Conservation (phyloP, 1,140 invertebrate species). For the Hyposmocoma kahamanoa region DNA sequence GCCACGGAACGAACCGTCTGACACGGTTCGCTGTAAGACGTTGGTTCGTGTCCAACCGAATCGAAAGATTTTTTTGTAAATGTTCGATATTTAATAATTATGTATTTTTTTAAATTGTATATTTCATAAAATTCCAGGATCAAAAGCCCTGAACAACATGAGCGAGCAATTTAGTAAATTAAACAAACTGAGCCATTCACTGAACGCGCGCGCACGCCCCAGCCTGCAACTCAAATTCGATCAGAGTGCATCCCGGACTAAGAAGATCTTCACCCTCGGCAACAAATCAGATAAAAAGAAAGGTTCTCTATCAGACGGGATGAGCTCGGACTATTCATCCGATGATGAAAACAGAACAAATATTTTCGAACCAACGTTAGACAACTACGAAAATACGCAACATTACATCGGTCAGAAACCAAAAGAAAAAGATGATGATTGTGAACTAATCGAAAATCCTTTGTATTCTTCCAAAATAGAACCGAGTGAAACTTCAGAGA, state of each 20-base stretch:
- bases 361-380: constrained; percentile 70
- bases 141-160: constrained; percentile 88
- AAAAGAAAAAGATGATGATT: constrained; percentile 44
- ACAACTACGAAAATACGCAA: constrained; percentile 68
- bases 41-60: no score
- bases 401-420: constrained; percentile 64
- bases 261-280: constrained; percentile 72
- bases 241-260: constrained; percentile 49
- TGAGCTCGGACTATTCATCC: constrained; percentile 67
- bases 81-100: no score
- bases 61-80: no score
- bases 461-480: constrained; percentile 69
- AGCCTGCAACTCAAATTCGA: constrained; percentile 58
- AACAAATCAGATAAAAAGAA: constrained; percentile 58
- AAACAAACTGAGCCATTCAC: constrained; percentile 82
- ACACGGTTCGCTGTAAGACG: no score
- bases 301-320: constrained; percentile 64
- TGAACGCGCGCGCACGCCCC: constrained; percentile 72
- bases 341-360: constrained; percentile 69
- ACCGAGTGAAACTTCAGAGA: constrained; percentile 33
- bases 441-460: constrained; percentile 64
- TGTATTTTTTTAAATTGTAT: no score
- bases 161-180: constrained; percentile 89
- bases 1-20: no score
- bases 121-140: constrained; percentile 49